Evolutionary conservation across 92 coral and sea anemone genomes (phyloP).

Genomic region (Umimayanthus chanpuru): DNA sequence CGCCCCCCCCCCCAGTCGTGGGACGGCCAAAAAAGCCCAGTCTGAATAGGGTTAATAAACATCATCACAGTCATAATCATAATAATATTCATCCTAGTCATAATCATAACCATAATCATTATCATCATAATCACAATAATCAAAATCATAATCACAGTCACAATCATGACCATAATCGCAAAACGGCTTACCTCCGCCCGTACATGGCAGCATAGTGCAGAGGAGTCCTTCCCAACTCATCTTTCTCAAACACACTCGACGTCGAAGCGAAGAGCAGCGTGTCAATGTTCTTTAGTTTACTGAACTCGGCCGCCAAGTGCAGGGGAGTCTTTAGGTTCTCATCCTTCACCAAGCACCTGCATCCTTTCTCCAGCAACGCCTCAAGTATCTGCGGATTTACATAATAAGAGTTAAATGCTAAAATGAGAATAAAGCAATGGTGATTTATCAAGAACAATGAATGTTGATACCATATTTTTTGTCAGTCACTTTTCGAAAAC

Average conservation of each 20-base stretch:
- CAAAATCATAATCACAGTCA: background rate
- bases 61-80: background rate
- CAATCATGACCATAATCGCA: background rate
- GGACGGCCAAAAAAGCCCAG: too few relatives aligned
- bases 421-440: too few relatives aligned
- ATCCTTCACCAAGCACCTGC: slow-evolving; percentile 69
- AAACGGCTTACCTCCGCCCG: slow-evolving; percentile 57
- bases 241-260: slow-evolving; percentile 60
- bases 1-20: too few relatives aligned
- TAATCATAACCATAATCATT: background rate
- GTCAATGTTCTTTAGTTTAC: slow-evolving; percentile 63
- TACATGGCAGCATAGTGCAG: slow-evolving; percentile 76
- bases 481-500: too few relatives aligned
- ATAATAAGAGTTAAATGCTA: background rate
- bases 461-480: too few relatives aligned
- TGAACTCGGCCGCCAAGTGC: slow-evolving; percentile 73
- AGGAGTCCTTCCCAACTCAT: slow-evolving; percentile 61
- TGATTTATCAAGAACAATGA: too few relatives aligned
- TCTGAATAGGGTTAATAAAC: too few relatives aligned
- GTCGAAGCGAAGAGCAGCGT: slow-evolving; percentile 58
- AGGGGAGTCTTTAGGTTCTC: slow-evolving; percentile 65
- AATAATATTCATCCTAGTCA: too few relatives aligned
- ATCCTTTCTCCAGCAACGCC: slow-evolving; percentile 58
- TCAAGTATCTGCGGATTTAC: slow-evolving; percentile 49
- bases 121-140: too few relatives aligned